Evolutionary conservation across 2,113 vertebrate species (phyloP).

Genomic region (Brachypodius melanocephalos): DNA sequence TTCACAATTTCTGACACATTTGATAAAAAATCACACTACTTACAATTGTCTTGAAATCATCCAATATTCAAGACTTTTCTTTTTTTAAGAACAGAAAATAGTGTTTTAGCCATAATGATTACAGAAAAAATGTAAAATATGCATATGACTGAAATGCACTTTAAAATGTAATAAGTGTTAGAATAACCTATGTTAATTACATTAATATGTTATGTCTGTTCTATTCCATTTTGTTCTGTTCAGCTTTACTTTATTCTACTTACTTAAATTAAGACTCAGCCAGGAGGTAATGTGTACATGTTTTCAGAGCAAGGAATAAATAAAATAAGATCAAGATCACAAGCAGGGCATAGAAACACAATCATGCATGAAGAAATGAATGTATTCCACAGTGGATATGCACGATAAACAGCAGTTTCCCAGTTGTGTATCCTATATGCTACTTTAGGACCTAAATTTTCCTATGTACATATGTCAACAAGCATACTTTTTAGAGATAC

Average conservation of each 20-base stretch:
- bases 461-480: not conserved
- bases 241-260: not conserved
- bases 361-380: not conserved
- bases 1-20: not conserved
- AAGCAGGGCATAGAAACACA: not conserved
- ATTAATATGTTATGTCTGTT: not conserved
- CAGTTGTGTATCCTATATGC: not conserved
- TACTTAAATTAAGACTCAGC: not conserved
- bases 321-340: not conserved
- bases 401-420: not conserved
- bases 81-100: not conserved
- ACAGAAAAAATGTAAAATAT: not conserved
- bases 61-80: not conserved
- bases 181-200: not conserved
- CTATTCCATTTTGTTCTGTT: not conserved
- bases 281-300: not conserved
- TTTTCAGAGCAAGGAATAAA: conserved; percentile 22
- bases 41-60: not conserved
- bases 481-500: not conserved
- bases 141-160: not conserved
- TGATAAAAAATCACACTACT: not conserved
- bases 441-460: not conserved
- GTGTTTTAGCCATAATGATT: not conserved
- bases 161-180: not conserved
- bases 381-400: not conserved